Base-by-base conservation (phyloP, 2,888 invertebrate species). In the Periphyllus acericola region DNA sequence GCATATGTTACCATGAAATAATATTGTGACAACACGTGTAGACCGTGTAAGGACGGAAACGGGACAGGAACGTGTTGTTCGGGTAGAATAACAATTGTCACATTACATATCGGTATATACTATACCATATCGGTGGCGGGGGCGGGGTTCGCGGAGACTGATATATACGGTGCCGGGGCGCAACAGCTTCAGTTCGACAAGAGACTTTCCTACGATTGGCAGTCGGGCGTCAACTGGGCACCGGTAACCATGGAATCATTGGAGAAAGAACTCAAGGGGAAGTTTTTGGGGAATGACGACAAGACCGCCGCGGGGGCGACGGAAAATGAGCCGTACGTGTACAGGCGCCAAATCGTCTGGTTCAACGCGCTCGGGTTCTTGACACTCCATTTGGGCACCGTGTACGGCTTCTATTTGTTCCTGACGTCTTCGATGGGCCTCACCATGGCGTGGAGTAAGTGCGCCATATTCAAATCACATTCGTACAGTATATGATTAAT, bases 321-420 rank as follows among this genome's bases (percentile, higher is more conserved):
- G 74, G 40, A 52, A 1, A 19, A 25, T 1, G 32, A 55, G 25
- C 32, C 78, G 21, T 78, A 79, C 32, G 72, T 80, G 40, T 89
- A 88, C 55, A 87, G 76, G 17, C 83, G 52, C 25, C 86, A 89
- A 36, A 92, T 94, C 25, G 94, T 94, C 4, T 94, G 94, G 94
- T 92, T 91, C 89, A 94, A 94, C 91, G 93, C 92, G 0, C 92
- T 94, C 32, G 94, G 93, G 66, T 94, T 94, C 90, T 89, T 94
- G 3, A 85, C 93, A 14, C 90, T 94, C 80, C 94, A 94, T 91
- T n/a, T 93, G 11, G 90, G 92, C 8, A 93, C 92, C 0, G 6
- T 93, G 29, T 93, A 93, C 91, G 94, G 94, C 71, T 3, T 92
- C 0, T 91, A 90, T 89, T 90, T 92, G 34, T 83, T 91, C 1